A percentile compares a stretch with the other conserved stretches of the same genome.
Evolutionary conservation across 1,140 invertebrate genomes (phyloP).

Genomic region (Helicoverpa armigera): DNA sequence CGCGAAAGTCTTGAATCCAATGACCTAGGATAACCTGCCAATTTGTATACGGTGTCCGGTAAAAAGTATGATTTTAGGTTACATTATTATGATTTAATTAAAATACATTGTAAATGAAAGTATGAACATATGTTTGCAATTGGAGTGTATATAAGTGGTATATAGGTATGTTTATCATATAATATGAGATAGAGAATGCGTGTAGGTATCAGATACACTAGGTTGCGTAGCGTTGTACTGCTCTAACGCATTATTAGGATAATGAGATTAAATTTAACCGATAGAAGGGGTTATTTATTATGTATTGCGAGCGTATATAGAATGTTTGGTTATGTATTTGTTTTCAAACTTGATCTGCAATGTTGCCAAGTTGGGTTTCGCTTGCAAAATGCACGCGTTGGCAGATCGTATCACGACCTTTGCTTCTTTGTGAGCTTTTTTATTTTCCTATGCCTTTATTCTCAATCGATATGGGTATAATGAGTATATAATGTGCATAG

Average conservation of each 20-base stretch:
- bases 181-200: conserved; percentile 50
- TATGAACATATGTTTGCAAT: conserved; percentile 70
- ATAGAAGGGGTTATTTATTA: conserved; percentile 53
- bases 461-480: conserved; percentile 49
- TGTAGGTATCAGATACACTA: conserved; percentile 51
- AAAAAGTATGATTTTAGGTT: conserved; percentile 73
- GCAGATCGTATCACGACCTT: conserved; percentile 57
- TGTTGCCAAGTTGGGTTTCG: conserved; percentile 64
- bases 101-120: conserved; percentile 61
- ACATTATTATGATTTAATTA: conserved; percentile 67
- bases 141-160: conserved; percentile 59
- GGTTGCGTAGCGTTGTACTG: conserved; percentile 55
- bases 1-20: conserved; percentile 77
- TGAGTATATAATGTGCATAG: conserved; percentile 27
- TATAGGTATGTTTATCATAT: conserved; percentile 57
- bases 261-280: conserved; percentile 52
- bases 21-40: conserved; percentile 84
- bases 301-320: conserved; percentile 47
- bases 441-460: conserved; percentile 48
- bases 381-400: conserved; percentile 61
- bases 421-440: conserved; percentile 51
- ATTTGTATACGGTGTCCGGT: conserved; percentile 70
- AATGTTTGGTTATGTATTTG: conserved; percentile 64
- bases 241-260: conserved; percentile 53
- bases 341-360: conserved; percentile 67